Evolutionary conservation across 2,888 invertebrate genomes (phyloP).

Genomic region (Amorpha juglandis): DNA sequence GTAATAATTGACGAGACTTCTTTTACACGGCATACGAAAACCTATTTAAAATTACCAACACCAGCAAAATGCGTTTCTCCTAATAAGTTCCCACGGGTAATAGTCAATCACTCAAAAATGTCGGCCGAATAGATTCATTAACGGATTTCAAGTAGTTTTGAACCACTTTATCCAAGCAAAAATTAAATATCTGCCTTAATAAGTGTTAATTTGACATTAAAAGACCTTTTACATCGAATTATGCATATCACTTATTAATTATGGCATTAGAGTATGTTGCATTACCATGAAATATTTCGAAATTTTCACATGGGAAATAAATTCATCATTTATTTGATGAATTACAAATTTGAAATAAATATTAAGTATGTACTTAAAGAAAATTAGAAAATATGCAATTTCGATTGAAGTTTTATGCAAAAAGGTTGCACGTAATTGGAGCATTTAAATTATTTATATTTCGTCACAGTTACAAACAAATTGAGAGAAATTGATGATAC

Average conservation of each 20-base stretch:
- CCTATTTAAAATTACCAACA: neutral
- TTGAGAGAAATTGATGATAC: too few relatives aligned
- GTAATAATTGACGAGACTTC: too few relatives aligned
- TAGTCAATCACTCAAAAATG: neutral
- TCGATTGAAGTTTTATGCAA: neutral
- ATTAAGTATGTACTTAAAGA: neutral
- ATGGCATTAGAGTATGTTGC: neutral
- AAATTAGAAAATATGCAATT: neutral
- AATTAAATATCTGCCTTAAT: neutral
- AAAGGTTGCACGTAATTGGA: neutral
- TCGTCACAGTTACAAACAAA: too few relatives aligned
- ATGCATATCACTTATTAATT: neutral
- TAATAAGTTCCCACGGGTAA: neutral
- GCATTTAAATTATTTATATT: neutral
- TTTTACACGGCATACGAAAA: neutral
- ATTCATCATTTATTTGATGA: neutral
- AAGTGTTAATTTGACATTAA: neutral
- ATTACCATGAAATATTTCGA: neutral
- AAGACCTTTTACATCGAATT: neutral
- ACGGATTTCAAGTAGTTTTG: neutral
- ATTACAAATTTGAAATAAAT: neutral
- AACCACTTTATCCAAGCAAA: neutral
- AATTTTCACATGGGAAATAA: neutral
- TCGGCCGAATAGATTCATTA: neutral
- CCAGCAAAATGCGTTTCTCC: neutral